These are phyloP conservation scores for Branchellion lobata DNA, from an alignment of 2,888 invertebrate genomes.

Conservation along the genomic window DNA sequence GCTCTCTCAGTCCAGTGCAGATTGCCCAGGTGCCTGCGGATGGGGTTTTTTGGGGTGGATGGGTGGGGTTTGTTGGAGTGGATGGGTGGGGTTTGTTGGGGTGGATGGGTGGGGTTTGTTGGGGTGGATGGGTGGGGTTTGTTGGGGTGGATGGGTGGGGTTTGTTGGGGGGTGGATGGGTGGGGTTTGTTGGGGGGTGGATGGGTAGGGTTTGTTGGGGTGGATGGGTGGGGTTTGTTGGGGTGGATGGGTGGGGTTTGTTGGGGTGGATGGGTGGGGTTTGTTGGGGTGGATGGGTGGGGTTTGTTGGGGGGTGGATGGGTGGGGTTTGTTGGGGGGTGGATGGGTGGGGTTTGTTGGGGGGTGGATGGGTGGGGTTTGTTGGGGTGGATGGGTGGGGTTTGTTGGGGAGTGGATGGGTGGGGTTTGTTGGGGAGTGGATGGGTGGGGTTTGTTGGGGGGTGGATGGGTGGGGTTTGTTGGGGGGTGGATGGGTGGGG, in stretches of 20 bases:
- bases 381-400: background rate
- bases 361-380: background rate
- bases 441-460: background rate
- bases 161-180: background rate
- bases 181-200: background rate
- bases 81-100: background rate
- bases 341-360: background rate
- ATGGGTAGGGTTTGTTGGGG: background rate
- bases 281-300: background rate
- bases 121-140: background rate
- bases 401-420: background rate
- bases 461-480: background rate
- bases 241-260: background rate
- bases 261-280: background rate
- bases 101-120: background rate
- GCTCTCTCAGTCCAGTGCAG: background rate
- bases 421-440: background rate
- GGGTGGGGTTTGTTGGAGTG: background rate
- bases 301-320: background rate
- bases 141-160: background rate
- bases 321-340: background rate
- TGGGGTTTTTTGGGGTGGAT: background rate
- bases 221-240: background rate
- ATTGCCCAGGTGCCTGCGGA: slow-evolving; percentile 3
- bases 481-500: background rate